Conservation (phyloP, 2,888 invertebrate species). For the Troilus luridus region DNA sequence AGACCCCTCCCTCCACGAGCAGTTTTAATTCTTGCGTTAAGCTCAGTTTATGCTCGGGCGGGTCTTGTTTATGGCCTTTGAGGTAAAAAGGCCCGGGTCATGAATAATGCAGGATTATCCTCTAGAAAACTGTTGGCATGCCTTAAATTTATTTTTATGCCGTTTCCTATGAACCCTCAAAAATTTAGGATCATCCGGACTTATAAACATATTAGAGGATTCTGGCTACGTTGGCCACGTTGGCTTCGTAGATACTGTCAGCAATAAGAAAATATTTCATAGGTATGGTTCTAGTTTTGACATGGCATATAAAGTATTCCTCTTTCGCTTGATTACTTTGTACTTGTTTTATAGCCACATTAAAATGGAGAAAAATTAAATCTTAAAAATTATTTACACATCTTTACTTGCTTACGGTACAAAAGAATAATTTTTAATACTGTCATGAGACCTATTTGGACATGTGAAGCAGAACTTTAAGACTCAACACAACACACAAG, state of each 20-base stretch:
- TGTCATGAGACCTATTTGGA: no score
- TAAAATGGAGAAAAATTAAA: background rate
- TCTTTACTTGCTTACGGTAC: no score
- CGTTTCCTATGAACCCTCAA: background rate
- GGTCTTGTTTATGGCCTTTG: conserved; percentile 41
- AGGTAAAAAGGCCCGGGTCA: conserved; percentile 26
- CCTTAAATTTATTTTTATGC: conserved; percentile 43
- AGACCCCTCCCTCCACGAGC: background rate
- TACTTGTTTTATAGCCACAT: no score
- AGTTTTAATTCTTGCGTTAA: conserved; percentile 49
- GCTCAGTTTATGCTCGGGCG: conserved; percentile 22
- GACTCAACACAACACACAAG: no score
- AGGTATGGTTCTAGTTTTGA: background rate
- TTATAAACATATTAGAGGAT: conserved; percentile 17
- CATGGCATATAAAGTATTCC: background rate
- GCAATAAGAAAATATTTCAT: background rate
- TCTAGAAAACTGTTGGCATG: conserved; percentile 34
- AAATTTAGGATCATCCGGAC: conserved; percentile 32
- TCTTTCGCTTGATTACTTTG: background rate
- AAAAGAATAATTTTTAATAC: no score
- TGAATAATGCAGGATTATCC: conserved; percentile 49
- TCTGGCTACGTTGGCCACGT: background rate
- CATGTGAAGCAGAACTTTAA: no score
- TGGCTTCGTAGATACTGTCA: background rate
- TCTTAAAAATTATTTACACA: no score